A percentile compares a stretch with the other conserved stretches of the same genome.
Evolutionary conservation across 2,888 invertebrate genomes (phyloP).

Genomic region (Drosophila dives): DNA sequence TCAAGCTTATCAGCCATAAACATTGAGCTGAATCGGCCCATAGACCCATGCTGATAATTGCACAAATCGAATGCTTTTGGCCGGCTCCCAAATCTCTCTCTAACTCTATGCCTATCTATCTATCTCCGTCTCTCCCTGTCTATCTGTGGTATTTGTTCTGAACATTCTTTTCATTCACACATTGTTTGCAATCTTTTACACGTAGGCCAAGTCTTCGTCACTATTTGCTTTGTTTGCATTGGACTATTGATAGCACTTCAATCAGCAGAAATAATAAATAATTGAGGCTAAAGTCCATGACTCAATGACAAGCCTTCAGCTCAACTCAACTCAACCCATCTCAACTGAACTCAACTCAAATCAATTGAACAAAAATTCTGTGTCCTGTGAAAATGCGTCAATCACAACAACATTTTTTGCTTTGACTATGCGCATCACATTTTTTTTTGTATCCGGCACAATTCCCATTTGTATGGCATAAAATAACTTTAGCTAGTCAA

Average conservation of each 20-base stretch:
- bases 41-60: constrained; percentile 17
- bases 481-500: constrained; percentile 41
- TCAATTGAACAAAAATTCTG: neutral
- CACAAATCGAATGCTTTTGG: constrained; percentile 10
- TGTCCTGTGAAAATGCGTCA: constrained; percentile 1
- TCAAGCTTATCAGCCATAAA: constrained; percentile 16
- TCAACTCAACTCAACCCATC: constrained; percentile 1
- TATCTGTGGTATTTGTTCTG: neutral
- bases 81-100: neutral
- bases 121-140: neutral
- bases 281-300: constrained; percentile 73
- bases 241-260: constrained; percentile 74
- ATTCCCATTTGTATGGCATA: constrained; percentile 49
- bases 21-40: constrained; percentile 6
- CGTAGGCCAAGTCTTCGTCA: constrained; percentile 1
- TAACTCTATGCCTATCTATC: neutral
- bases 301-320: constrained; percentile 36
- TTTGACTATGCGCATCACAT: constrained; percentile 23
- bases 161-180: neutral
- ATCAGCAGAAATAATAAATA: constrained; percentile 75
- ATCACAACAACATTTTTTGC: constrained; percentile 14
- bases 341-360: neutral
- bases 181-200: neutral
- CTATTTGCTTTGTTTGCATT: constrained; percentile 58
- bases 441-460: constrained; percentile 23